Evolutionary conservation across 2,797 vertebrate genomes (phyloP), one percentile per base, ranked within the genome.

Genomic region (Bovichtus variegatus): DNA sequence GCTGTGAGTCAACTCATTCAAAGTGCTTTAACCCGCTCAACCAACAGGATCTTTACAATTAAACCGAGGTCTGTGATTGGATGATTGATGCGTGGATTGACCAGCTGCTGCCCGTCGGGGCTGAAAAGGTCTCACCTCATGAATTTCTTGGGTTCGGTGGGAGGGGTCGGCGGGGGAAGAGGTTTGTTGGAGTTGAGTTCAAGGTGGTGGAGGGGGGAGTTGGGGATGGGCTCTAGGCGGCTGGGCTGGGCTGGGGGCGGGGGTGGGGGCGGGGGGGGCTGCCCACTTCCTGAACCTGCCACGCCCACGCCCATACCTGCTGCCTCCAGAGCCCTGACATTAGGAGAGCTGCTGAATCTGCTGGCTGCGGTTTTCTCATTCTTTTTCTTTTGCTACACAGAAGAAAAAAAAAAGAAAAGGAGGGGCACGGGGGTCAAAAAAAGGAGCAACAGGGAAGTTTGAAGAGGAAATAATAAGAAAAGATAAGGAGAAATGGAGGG

Each of bases 341-440:
- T 98, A 93, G 98, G 94, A 89, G 96, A 96, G 96, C 97, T 97
- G 97, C 97, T 97, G 97, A 99, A 97, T 95, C 98, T 96, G 96
- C 96, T 96, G 95, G 96, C 92, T 86, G 97, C 93, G 82, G 97
- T 95, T 93, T 99, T 99, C 96, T 99, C 97, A 72, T 96, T 98
- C 97, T 99, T 99, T 98, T 97, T 97, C 97, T 99, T 99, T 98
- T 98, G 98, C 98, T 99, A 98, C 95, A 97, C 96, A 93, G 87
- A 90, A 86, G 91, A 80, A 86, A 87, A 87, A 89, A 73, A 86
- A 70, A 34, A 19, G 15, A 86, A 91, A 85, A 86, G 87, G 78
- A 86, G 78, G 81, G 69, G 90, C 78, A 89, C 2, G 57, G 70
- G 80, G 85, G 81, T 89, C 86, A 91, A 85, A 87, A 78, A 86